Evolutionary conservation across 2,888 invertebrate genomes (phyloP).

Genomic region (Alitta virens): DNA sequence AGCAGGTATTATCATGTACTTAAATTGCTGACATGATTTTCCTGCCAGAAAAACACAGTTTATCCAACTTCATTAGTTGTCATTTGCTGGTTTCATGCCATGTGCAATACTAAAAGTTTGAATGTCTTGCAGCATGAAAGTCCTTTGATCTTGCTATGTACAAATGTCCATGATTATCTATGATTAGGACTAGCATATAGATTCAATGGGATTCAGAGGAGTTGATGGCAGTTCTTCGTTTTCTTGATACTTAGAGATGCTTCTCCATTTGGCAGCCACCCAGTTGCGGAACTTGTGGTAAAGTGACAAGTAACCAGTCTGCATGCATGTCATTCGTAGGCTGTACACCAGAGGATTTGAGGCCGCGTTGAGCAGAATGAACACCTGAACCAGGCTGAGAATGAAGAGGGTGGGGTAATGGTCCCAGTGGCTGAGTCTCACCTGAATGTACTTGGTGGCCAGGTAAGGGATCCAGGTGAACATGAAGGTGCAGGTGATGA

Average conservation of each 20-base stretch:
- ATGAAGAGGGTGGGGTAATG: slow-evolving; percentile 6
- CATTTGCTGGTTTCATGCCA: too few species aligned
- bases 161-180: background rate
- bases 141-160: too few species aligned
- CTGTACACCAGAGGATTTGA: slow-evolving; percentile 22
- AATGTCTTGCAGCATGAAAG: too few species aligned
- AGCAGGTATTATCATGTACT: too few species aligned
- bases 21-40: too few species aligned
- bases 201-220: slow-evolving; percentile 22
- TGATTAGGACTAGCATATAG: slow-evolving; percentile 18
- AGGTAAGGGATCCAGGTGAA: slow-evolving; percentile 25
- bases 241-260: background rate
- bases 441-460: slow-evolving; percentile 12
- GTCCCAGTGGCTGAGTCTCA: background rate
- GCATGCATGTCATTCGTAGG: slow-evolving; percentile 19
- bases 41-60: too few species aligned
- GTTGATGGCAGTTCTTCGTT: slow-evolving; percentile 8
- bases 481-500: slow-evolving; percentile 10
- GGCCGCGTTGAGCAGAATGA: slow-evolving; percentile 18
- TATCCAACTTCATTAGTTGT: too few species aligned
- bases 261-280: slow-evolving; percentile 3
- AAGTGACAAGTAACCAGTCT: slow-evolving; percentile 20
- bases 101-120: too few species aligned
- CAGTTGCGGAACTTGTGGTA: slow-evolving; percentile 19
- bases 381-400: slow-evolving; percentile 16